A percentile compares a stretch with the other conserved stretches of the same genome.
Conservation (phyloP, 2,113 vertebrate species). For the Silurus meridionalis region DNA sequence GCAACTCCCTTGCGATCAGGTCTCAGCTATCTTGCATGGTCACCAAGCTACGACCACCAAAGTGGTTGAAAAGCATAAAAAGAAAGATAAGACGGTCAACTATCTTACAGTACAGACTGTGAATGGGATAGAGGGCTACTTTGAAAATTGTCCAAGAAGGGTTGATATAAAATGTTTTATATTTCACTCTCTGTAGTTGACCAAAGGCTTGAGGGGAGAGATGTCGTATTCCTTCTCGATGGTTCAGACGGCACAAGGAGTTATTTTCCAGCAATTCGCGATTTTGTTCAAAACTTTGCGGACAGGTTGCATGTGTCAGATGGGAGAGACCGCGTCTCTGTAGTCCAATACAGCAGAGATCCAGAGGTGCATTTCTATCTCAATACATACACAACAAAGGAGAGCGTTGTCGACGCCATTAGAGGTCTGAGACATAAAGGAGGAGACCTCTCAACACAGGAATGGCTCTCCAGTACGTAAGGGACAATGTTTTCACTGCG, state of each 20-base stretch:
- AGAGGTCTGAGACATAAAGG: conserved; percentile 61
- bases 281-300: conserved; percentile 53
- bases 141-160: background rate
- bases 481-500: conserved; percentile 50
- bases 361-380: conserved; percentile 57
- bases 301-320: conserved; percentile 51
- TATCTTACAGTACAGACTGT: background rate
- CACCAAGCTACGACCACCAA: background rate
- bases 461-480: conserved; percentile 57
- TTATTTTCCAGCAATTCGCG: conserved; percentile 49
- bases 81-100: background rate
- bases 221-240: conserved; percentile 50
- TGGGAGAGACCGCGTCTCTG: conserved; percentile 53
- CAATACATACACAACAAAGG: conserved; percentile 57
- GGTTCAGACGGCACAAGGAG: conserved; percentile 51
- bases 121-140: background rate
- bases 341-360: conserved; percentile 62
- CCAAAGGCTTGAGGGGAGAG: background rate
- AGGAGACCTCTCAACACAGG: conserved; percentile 60
- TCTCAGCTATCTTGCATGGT: background rate
- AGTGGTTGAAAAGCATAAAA: background rate
- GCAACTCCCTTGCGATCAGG: background rate
- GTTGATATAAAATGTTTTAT: background rate
- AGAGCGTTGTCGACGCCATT: conserved; percentile 43
- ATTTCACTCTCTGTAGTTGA: background rate